Conservation (phyloP, 2,797 vertebrate genomes). For the Sebastes cheni region DNA sequence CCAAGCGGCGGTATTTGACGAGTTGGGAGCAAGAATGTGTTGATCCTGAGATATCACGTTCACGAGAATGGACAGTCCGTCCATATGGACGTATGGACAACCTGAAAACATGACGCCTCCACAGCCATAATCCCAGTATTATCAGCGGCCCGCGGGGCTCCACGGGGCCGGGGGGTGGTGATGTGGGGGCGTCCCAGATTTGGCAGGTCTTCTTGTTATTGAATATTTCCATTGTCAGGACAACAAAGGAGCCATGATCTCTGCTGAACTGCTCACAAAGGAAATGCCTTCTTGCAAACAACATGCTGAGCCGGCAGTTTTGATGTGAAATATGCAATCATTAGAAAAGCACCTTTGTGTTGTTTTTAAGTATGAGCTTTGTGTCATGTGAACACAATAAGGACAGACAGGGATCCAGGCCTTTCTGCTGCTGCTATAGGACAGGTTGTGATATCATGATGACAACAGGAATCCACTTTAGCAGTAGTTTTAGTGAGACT, state of each 20-base stretch:
- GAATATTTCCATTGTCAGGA: conserved; percentile 76
- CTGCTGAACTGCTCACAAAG: conserved; percentile 85
- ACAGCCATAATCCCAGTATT: too few relatives aligned
- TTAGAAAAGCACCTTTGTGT: conserved; percentile 80
- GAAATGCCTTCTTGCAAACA: conserved; percentile 87
- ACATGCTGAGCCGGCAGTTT: conserved; percentile 85
- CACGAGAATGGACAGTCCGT: too few relatives aligned
- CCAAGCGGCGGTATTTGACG: too few relatives aligned
- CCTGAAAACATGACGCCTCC: too few relatives aligned
- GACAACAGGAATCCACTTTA: background rate
- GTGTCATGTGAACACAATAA: background rate
- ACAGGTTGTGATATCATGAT: background rate
- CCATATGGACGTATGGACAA: too few relatives aligned
- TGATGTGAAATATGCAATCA: conserved; percentile 88
- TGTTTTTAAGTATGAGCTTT: conserved; percentile 48
- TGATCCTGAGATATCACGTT: too few relatives aligned
- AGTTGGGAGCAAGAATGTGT: too few relatives aligned
- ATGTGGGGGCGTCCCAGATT: conserved; percentile 41
- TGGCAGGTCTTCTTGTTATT: conserved; percentile 75
- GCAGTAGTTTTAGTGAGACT: too few relatives aligned
- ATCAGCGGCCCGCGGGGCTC: too few relatives aligned
- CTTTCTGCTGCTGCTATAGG: background rate
- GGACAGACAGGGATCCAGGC: background rate
- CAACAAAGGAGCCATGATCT: conserved; percentile 85
- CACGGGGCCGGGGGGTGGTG: too few relatives aligned